Evolutionary conservation across 2,888 invertebrate species (phyloP), one percentile per base, ranked within the genome.

Genomic region (Ellobium chinense): DNA sequence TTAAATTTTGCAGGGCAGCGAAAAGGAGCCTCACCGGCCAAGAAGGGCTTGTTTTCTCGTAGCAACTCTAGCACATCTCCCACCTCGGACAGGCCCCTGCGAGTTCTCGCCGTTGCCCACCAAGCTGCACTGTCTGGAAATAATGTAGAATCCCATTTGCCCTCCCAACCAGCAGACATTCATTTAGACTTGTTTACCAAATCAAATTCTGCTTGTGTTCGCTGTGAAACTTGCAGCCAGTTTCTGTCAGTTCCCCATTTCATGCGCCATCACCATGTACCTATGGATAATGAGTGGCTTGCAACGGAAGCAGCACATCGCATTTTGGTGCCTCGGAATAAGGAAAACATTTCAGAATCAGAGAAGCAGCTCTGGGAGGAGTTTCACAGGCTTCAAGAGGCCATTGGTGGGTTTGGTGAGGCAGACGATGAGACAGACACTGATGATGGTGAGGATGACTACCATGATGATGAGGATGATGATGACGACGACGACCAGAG

Each of bases 181-280:
- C 86, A 89, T 78, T 75, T 91, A 27, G 87, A 89, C 62, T 80
- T 87, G 78, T 91, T 89, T 83, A 83, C 85, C n/a, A 87, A 85
- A 36, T 86, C 87, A 69, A 87, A 88, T 72, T 88, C 91, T 0
- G 82, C 88, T 9, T 91, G 91, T 83, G 87, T 92, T 36, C 85
- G 87, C 29, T 92, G 92, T 84, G 85, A 84, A 56, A 90, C 89
- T 0, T 92, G 92, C 83, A 80, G 87, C 9, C 88, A 91, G 82
- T 85, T 89, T 63, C 85, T 91, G 74, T 88, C 90, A 12, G 87
- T 92, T 5, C 86, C 87, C 36, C 84, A 86, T 62, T 92, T 92
- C 80, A 77, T 90, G 69, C 85, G 86, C 58, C 92, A 92, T 83
- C 85, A 89, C 75, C 92, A 92, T 81, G 88, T 89, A 68, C 83